Evolutionary conservation across 2,888 invertebrate species (phyloP).

Genomic region (Ophion ventricosus): DNA sequence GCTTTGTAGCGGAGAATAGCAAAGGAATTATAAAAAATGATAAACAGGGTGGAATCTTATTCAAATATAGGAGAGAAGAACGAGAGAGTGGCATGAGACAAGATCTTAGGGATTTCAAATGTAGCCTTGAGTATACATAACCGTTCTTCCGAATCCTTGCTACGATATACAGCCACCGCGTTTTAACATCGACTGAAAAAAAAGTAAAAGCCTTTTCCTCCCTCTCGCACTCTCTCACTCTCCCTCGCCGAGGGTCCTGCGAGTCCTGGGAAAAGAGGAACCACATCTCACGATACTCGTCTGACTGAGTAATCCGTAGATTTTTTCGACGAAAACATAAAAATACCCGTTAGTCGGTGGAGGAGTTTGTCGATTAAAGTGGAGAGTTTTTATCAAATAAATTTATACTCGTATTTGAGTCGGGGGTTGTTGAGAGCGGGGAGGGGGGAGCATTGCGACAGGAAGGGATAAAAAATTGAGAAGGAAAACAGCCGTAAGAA

Average conservation of each 20-base stretch:
- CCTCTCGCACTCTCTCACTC: background rate
- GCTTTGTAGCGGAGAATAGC: slow-evolving; percentile 35
- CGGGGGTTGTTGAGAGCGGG: background rate
- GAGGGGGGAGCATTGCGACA: background rate
- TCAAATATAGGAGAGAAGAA: slow-evolving; percentile 74
- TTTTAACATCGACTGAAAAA: slow-evolving; percentile 47
- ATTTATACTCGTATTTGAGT: background rate
- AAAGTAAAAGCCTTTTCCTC: slow-evolving; percentile 56
- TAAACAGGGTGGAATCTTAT: slow-evolving; percentile 82
- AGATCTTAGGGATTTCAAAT: slow-evolving; percentile 78
- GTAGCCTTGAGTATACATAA: slow-evolving; percentile 46
- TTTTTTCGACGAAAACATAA: background rate
- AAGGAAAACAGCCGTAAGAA: background rate
- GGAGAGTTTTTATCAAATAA: background rate
- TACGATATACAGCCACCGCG: slow-evolving; percentile 38
- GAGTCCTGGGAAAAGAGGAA: slow-evolving; percentile 72
- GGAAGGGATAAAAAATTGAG: background rate
- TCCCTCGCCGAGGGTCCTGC: slow-evolving; percentile 67
- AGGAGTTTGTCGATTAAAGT: background rate
- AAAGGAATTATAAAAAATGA: slow-evolving; percentile 78
- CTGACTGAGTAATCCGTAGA: slow-evolving; percentile 7
- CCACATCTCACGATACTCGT: slow-evolving; percentile 30
- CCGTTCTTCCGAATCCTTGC: slow-evolving; percentile 39
- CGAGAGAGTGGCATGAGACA: slow-evolving; percentile 74
- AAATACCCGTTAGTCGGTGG: background rate